Conservation (phyloP, 2,797 vertebrate genomes). For the Arrhamphus sclerolepis region DNA sequence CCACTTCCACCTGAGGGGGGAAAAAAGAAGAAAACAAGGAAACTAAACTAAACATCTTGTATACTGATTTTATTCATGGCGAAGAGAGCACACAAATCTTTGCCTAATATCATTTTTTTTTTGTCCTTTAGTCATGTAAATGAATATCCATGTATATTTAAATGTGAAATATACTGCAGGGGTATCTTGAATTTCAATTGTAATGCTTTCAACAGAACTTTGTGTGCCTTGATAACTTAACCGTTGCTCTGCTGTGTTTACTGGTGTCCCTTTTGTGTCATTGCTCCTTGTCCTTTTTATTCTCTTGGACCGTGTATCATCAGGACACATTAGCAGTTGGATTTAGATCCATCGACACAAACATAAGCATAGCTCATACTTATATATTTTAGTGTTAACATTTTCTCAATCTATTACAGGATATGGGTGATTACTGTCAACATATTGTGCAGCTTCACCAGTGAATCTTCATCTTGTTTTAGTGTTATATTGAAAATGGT, state of each 20-base stretch:
- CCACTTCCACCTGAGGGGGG: slow-evolving; percentile 45
- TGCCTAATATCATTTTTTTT: slow-evolving; percentile 57
- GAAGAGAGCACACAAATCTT: slow-evolving; percentile 69
- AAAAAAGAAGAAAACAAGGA: slow-evolving; percentile 2
- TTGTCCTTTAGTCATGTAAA: slow-evolving; percentile 68
- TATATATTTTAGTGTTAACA: slow-evolving; percentile 41
- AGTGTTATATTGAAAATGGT: slow-evolving; percentile 52
- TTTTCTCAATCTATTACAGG: slow-evolving; percentile 42
- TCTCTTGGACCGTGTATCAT: slow-evolving; percentile 46
- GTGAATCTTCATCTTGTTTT: slow-evolving; percentile 50
- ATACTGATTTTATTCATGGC: slow-evolving; percentile 36
- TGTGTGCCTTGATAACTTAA: slow-evolving; percentile 82
- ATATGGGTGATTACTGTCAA: slow-evolving; percentile 49
- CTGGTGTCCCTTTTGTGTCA: slow-evolving; percentile 66
- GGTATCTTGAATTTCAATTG: slow-evolving; percentile 75
- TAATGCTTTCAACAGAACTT: slow-evolving; percentile 80
- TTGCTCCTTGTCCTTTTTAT: slow-evolving; percentile 49
- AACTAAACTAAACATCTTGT: slow-evolving; percentile 4
- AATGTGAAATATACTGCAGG: slow-evolving; percentile 82
- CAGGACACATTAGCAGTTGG: slow-evolving; percentile 23
- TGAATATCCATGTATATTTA: slow-evolving; percentile 77
- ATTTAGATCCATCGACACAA: slow-evolving; percentile 38
- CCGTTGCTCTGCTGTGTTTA: slow-evolving; percentile 74
- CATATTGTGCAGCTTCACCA: slow-evolving; percentile 71
- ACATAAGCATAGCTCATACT: slow-evolving; percentile 44